These are phyloP conservation scores for Tanytarsus gracilentus DNA, from an alignment of 2,888 invertebrate genomes.

Conservation along the genomic window DNA sequence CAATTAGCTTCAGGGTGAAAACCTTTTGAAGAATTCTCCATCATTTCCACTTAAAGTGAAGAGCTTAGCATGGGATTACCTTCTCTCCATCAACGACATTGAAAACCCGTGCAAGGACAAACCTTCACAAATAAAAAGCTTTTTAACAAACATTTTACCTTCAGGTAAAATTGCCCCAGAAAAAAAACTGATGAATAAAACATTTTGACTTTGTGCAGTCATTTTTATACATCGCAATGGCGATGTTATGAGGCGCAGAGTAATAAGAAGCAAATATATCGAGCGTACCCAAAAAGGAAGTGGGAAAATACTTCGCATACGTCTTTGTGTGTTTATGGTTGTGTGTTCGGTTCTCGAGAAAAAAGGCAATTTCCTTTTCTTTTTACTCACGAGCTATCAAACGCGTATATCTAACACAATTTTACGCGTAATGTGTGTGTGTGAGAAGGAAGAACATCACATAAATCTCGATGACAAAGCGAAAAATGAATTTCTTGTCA, in stretches of 20 bases:
- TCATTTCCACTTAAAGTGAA: no score
- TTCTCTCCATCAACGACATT: no score
- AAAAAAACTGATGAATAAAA: conserved; percentile 2
- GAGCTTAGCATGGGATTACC: no score
- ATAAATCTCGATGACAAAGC: conserved; percentile 27
- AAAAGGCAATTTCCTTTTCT: conserved; percentile 25
- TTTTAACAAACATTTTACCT: no score
- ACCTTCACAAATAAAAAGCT: not conserved
- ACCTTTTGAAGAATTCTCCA: no score
- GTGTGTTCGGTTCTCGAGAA: not conserved
- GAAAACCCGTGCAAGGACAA: no score
- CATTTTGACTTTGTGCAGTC: conserved; percentile 1
- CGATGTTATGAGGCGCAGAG: no score
- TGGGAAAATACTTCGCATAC: not conserved
- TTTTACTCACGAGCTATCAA: not conserved
- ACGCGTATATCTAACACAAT: not conserved
- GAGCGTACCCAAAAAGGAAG: no score
- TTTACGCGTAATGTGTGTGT: not conserved
- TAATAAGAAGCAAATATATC: no score
- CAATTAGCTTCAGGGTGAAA: no score
- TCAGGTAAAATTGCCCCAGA: not conserved
- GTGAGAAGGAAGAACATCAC: not conserved
- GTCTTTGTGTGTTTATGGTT: no score
- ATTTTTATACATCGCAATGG: no score
- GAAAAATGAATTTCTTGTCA: not conserved